Percentiles rank a stretch among this genome's conserved stretches.
These are phyloP conservation scores for Pungitius pungitius DNA, from an alignment of 2,113 vertebrate genomes.

Conservation along the genomic window DNA sequence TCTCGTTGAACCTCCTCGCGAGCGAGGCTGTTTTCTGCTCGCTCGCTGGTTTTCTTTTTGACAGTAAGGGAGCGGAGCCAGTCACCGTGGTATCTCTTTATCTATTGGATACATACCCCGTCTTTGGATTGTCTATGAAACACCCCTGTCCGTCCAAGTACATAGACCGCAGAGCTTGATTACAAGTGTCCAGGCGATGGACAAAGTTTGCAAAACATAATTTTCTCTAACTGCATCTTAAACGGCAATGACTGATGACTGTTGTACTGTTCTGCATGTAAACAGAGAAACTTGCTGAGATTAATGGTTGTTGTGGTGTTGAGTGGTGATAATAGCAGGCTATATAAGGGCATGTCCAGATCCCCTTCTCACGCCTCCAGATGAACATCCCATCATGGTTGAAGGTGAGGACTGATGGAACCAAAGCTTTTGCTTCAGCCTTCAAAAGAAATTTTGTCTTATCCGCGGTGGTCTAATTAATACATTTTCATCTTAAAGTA, in stretches of 20 bases:
- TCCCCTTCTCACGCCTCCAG: constrained; percentile 66
- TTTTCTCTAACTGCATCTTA: constrained; percentile 57
- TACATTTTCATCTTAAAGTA: constrained; percentile 44
- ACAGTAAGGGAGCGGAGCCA: no score
- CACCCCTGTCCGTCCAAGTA: constrained; percentile 27
- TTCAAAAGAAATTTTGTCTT: constrained; percentile 28
- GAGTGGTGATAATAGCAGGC: constrained; percentile 67
- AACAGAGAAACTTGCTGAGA: constrained; percentile 62
- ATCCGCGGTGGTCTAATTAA: constrained; percentile 32
- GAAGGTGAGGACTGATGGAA: constrained; percentile 65
- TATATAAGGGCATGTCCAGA: constrained; percentile 69
- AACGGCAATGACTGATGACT: constrained; percentile 57
- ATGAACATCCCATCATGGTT: constrained; percentile 75
- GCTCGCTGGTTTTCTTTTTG: no score
- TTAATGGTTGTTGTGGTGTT: constrained; percentile 65
- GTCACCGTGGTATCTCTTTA: no score
- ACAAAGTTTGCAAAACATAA: constrained; percentile 35
- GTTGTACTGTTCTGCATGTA: constrained; percentile 57
- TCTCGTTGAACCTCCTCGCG: no score
- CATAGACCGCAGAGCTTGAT: constrained; percentile 51
- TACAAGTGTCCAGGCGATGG: constrained; percentile 37
- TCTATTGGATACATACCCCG: no score
- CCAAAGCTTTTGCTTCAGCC: constrained; percentile 40
- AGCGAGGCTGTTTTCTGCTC: no score
- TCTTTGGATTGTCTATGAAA: constrained; percentile 43